phyloP scores from a whole-genome alignment of 2,888 invertebrate species.

The Sthenelais limicola region DNA sequence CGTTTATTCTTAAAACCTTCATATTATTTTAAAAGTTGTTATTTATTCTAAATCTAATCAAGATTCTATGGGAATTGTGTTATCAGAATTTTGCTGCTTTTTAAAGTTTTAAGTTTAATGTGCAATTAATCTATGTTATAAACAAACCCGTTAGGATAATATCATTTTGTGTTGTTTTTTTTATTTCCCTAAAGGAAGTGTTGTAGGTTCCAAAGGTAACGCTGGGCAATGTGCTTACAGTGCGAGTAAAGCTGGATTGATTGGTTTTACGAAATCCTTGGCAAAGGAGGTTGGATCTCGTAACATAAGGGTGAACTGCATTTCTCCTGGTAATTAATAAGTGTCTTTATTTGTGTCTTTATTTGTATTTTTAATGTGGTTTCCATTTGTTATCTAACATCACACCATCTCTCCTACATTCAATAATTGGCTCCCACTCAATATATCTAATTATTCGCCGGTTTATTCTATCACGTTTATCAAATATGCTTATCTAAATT shows the following conservation, averaged over 20 bases:
- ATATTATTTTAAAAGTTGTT: neutral
- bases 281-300: conserved; percentile 54
- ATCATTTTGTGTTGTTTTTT: neutral
- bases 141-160: neutral
- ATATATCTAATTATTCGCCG: too few relatives aligned
- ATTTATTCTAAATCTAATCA: neutral
- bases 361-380: neutral
- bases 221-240: conserved; percentile 53
- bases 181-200: conserved; percentile 49
- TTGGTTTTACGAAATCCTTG: conserved; percentile 56
- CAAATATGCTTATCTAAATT: too few relatives aligned
- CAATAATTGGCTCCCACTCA: too few relatives aligned
- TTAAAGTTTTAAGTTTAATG: neutral
- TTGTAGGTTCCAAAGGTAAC: conserved; percentile 54
- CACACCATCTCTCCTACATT: too few relatives aligned
- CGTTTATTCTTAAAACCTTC: too few relatives aligned
- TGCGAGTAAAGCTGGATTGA: conserved; percentile 54
- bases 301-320: conserved; percentile 53
- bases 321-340: conserved; percentile 51
- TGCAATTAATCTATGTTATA: neutral
- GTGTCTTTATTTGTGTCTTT: too few relatives aligned
- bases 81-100: neutral
- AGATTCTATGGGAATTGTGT: neutral
- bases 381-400: neutral
- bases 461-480: too few relatives aligned